Evolutionary conservation across 1,140 invertebrate genomes (phyloP), one percentile per base, ranked within the genome.

Genomic region (Dinothrombium tinctorium): DNA sequence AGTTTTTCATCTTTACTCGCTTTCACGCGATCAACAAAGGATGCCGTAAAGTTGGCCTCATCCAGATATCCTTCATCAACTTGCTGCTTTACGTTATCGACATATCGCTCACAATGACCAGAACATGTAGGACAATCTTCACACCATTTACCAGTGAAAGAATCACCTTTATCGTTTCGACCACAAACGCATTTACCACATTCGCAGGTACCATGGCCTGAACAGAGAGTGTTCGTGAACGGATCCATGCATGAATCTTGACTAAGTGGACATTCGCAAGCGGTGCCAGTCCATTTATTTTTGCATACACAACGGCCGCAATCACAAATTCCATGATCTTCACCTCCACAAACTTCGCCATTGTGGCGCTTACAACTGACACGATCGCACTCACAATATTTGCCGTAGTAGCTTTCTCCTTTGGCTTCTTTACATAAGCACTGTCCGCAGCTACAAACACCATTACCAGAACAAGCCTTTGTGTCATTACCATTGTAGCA

Each of bases 41-140:
- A 48, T 51, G 46, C 56, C 55, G 43, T 53, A 55, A 8, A 48
- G 68, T 61, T 41, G 68, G 63, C 47, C 69, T 62, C 22, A 69
- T 70, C 37, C 76, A 69, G 42, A 65, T 68, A 2, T 84, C 86
- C 76, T 35, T 74, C 41, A 56, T 83, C 84, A 46, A 76, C 73
- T 55, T 76, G 69, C 55, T 90, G 96, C 58, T 90, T 72, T 12
- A 96, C 86, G 59, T 90, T 96, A 31, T 75, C 69, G 54, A 75
- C 79, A 50, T 87, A 73, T 51, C 89, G 78, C 19, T 73, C 67
- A 56, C 92, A 94, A 19, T 76, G 71, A 19, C 72, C 74, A 4
- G 76, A 73, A 58, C 86, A 92, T 0, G 78, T 82, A 3, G 83
- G 78, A 56, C 90, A 96, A 47, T 84, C 81, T 52, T 96, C 83